Evolutionary conservation across 1,140 invertebrate species (phyloP), one percentile per base, ranked within the genome.

Genomic region (Muscidifurax raptorellus): DNA sequence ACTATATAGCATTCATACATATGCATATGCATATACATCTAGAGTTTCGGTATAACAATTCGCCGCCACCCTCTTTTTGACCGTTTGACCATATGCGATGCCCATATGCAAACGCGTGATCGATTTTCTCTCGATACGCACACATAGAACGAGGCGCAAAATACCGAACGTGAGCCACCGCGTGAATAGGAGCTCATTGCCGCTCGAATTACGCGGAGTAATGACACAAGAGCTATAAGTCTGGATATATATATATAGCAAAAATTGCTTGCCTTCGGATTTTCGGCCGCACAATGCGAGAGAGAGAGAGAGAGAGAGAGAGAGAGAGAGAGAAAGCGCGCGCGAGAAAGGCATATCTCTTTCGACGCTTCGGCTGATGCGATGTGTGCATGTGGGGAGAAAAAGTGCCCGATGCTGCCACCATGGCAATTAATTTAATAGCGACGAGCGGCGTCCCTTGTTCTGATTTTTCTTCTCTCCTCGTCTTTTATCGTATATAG

Each of bases 31-130:
- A 64, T 15, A 10, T 9, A 22, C 40, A 22, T 64, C 13, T 64
- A 47, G 76, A 59, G 75, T 71, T 81, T 25, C 75, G 76, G 67
- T 52, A 44, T 71, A 47, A 88, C 30, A 83, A 85, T 75, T 59
- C 67, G 85, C 32, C n/a, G 83, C 83, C 89, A 91, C 92, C 92
- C 92, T 92, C 91, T 91, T 92, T 91, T 90, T 90, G 89, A 89
- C 90, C 90, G 89, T 90, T 90, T 90, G 91, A 91, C 92, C 92
- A 93, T 93, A 93, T 93, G 92, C 87, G 52, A 85, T 87, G 87
- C 87, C 88, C 89, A 90, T 91, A 91, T 91, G 91, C 91, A 91
- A 91, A 91, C 87, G 89, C 88, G 87, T 85, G 84, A 89, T 88
- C 88, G 89, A 89, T 89, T 88, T 88, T 87, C 84, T 86, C 86